Base-by-base conservation (phyloP, 2,888 invertebrate species). In the Xylota segnis region DNA sequence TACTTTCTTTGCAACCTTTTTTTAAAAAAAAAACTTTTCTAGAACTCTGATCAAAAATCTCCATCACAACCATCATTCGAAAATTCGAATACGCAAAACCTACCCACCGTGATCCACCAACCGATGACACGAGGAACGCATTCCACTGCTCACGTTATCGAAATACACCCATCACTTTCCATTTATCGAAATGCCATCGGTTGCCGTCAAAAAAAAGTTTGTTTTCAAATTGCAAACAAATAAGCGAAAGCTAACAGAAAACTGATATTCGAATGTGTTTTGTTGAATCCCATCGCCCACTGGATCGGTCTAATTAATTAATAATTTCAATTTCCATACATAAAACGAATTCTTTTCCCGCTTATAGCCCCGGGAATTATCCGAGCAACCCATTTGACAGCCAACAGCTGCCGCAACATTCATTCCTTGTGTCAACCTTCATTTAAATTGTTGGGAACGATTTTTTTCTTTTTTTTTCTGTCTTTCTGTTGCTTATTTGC, bases 171-270 rank as follows among this genome's bases (percentile, higher is more conserved):
- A 71, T 23, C 61, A 23, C 14, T 74, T 70, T 50, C 34, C 43
- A 47, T 59, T n/a, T 29, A 56, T 54, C 34, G 43, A 79, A 75
- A 79, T 70, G 58, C 32, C 74, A 75, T 70, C 68, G 14, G 58
- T 65, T 7, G 52, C 43, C 52, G 74, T 79, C 75, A 9, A 75
- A 78, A 77, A 83, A 76, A 70, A 43, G 43, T 84, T 84, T 84
- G 84, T 84, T 84, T 84, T 84, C 71, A 84, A 81, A 84, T 84
- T 70, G 54, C 68, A 50, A 79, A 65, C 63, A 72, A 83, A 61
- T 52, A 40, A 66, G n/a, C 23, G 23, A 29, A 63, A 71, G 7
- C 58, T 81, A 81, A 79, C 83, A 70, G 83, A 70, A 78, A 75
- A 74, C 74, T 40, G 47, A 37, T 70, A 74, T 65, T 59, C 16